Conservation (phyloP, 2,113 vertebrate species). For the Hippocampus abdominalis region DNA sequence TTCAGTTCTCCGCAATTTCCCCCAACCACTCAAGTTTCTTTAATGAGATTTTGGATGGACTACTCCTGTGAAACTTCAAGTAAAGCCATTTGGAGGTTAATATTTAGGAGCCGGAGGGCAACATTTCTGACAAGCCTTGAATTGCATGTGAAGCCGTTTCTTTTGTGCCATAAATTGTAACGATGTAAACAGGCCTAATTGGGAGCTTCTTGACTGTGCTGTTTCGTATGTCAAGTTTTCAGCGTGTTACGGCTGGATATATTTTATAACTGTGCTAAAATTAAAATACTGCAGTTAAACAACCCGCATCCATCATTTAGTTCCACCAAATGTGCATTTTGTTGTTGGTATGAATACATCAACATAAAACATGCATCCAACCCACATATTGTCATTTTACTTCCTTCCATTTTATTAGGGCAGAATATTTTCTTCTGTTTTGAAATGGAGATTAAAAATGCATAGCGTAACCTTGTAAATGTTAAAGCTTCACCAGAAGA, state of each 20-base stretch:
- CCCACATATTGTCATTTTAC: conserved; percentile 3
- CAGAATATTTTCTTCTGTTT: conserved; percentile 3
- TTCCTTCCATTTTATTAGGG: conserved; percentile 9
- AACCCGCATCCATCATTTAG: conserved; percentile 26
- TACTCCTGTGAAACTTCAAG: conserved; percentile 41
- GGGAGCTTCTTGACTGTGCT: conserved; percentile 62
- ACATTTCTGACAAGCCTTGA: conserved; percentile 48
- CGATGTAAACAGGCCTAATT: conserved; percentile 62
- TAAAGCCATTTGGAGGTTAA: conserved; percentile 56
- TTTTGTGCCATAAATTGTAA: conserved; percentile 71
- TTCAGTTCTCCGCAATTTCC: conserved; percentile 33
- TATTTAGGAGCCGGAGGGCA: conserved; percentile 53
- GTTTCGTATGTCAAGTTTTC: conserved; percentile 59
- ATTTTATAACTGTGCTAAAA: conserved; percentile 40
- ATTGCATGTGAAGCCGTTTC: conserved; percentile 54
- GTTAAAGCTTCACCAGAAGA: conserved; percentile 16
- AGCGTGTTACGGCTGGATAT: conserved; percentile 27
- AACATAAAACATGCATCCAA: neutral
- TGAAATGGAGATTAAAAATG: conserved; percentile 35
- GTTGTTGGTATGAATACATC: conserved; percentile 2
- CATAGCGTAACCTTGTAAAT: conserved; percentile 23
- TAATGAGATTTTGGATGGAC: conserved; percentile 65
- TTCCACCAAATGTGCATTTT: conserved; percentile 31
- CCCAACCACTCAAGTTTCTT: conserved; percentile 44
- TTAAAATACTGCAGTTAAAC: conserved; percentile 36